Evolutionary conservation across 2,888 invertebrate genomes (phyloP).

Genomic region (Dryocosmus kuriphilus): DNA sequence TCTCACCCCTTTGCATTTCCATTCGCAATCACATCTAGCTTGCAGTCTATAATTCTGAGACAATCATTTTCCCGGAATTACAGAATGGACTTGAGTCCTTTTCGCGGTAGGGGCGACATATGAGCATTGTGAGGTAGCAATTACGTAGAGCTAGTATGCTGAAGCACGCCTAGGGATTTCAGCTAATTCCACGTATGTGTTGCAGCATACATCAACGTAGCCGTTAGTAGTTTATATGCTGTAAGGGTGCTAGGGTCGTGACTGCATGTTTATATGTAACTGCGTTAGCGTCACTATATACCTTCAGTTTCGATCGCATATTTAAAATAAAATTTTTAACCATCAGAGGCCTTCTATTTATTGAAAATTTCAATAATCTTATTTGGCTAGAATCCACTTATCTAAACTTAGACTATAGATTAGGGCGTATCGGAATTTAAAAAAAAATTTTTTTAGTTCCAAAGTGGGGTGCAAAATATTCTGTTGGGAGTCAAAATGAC

Average conservation of each 20-base stretch:
- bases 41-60: constrained; percentile 29
- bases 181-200: constrained; percentile 69
- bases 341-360: background rate
- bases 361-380: background rate
- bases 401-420: too few relatives aligned
- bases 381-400: too few relatives aligned
- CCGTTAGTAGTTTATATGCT: constrained; percentile 43
- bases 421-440: too few relatives aligned
- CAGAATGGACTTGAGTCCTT: constrained; percentile 17
- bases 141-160: constrained; percentile 68
- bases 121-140: constrained; percentile 59
- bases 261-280: background rate
- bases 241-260: background rate
- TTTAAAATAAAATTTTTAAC: background rate
- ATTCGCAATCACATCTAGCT: constrained; percentile 9
- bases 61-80: constrained; percentile 27
- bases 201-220: constrained; percentile 66
- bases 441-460: too few relatives aligned
- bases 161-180: constrained; percentile 64
- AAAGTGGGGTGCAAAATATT: too few relatives aligned
- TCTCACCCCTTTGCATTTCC: background rate
- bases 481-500: too few relatives aligned
- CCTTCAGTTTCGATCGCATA: background rate
- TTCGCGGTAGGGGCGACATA: constrained; percentile 22
- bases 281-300: background rate